phyloP scores from a whole-genome alignment of 2,888 invertebrate species.

The Eutolmus rufibarbis region DNA sequence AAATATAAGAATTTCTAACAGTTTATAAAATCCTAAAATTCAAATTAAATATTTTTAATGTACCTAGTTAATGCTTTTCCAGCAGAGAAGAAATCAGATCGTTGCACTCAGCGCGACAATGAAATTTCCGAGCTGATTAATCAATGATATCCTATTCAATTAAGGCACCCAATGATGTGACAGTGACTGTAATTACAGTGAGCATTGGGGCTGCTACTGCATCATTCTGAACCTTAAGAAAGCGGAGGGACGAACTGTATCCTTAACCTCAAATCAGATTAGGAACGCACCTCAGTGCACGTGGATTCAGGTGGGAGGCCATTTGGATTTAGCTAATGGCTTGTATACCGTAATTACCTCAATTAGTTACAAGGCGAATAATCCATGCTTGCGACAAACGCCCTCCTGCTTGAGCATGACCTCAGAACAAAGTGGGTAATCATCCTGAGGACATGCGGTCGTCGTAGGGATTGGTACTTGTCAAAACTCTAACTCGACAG shows the following conservation, averaged over 20 bases:
- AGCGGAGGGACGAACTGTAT: neutral
- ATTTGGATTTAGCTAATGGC: slow-evolving; percentile 36
- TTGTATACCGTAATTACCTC: slow-evolving; percentile 38
- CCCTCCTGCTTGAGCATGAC: slow-evolving; percentile 6
- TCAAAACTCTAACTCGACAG: slow-evolving; percentile 5
- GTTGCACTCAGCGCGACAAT: neutral
- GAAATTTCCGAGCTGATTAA: neutral
- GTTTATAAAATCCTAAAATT: too few species aligned
- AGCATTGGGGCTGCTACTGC: neutral
- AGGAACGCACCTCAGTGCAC: slow-evolving; percentile 17
- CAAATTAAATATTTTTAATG: neutral
- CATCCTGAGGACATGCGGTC: neutral
- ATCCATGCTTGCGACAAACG: slow-evolving; percentile 17
- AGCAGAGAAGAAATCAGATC: neutral
- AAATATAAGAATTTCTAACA: too few species aligned
- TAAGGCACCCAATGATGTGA: neutral
- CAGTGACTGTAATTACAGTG: neutral
- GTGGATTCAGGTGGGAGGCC: slow-evolving; percentile 4
- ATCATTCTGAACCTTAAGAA: neutral
- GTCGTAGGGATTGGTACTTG: slow-evolving; percentile 17
- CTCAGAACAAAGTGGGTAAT: slow-evolving; percentile 36
- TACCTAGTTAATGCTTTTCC: neutral
- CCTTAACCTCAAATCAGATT: slow-evolving; percentile 14
- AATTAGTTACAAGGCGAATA: slow-evolving; percentile 29
- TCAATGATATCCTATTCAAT: slow-evolving; percentile 14